Evolutionary conservation across 2,888 invertebrate genomes (phyloP), one percentile per base, ranked within the genome.

Genomic region (Diaprepes abbreviatus): DNA sequence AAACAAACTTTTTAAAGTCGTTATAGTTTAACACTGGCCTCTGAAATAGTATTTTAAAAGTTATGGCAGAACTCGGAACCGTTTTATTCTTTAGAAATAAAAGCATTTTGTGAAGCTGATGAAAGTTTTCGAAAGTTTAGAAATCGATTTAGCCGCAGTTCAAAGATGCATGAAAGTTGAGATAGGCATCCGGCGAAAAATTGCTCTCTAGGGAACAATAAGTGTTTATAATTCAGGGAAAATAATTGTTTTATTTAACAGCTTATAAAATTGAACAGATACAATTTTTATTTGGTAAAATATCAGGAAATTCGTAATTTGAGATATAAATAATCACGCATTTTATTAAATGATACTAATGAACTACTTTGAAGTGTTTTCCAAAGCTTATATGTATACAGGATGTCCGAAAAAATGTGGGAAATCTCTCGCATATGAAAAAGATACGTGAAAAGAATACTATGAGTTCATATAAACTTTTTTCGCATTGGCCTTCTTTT

Each of bases 151-250:
- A 24, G 24, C 45, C 21, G 45, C 45, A 45, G 24, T 24, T 17
- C n/a, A 24, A 45, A 45, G 45, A 45, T 45, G 45, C 45, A 45
- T 45, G 45, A 45, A 45, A 45, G n/a, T 45, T 3, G 24, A 24
- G 12, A 45, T 45, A 21, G 45, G 21, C 12, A 45, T 45, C 12
- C 12, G 21, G 3, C 24, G 45, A 24, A 24, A 45, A 45, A 45
- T 24, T 24, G 24, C 12, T 45, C 24, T 5, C 12, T 1, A 24
- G 24, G 24, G 12, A 21, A 45, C 24, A 24, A 45, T 45, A 45
- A 45, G 2, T 7, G n/a, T 45, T 12, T 45, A 21, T 21, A 21
- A 45, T 43, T 43, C 10, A 9, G 14, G 3, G 9, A 3, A 43
- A 43, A 43, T 43, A 6, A 33, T 33, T 6, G 7, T 33, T 9